Evolutionary conservation across 2,888 invertebrate genomes (phyloP), one percentile per base, ranked within the genome.

Genomic region (Dynastes hyllus): DNA sequence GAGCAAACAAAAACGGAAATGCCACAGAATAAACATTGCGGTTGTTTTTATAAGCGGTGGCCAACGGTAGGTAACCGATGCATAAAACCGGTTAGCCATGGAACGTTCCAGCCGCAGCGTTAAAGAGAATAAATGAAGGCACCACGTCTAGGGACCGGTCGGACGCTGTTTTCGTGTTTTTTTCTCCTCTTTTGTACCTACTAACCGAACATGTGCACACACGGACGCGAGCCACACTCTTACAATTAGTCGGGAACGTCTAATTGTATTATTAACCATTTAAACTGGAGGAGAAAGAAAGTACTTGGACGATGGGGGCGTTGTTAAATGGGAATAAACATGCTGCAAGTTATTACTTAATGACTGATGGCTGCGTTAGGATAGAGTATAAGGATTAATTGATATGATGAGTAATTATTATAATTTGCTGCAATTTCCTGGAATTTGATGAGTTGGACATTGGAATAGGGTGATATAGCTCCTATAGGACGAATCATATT

Each of bases 181-280:
- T 58, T n/a, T 27, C 8, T 58, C 55, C 55, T 55, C 16, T 58
- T 58, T 22, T 22, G 22, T 58, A 55, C n/a, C 22, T 58, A 55
- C n/a, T 55, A 55, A 16, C 55, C 55, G 55, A 45, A 45, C 45
- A 11, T 45, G 11, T 45, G 45, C 45, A 11, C 45, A 45, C 45
- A 45, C 45, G 9, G 45, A 11, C 45, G 11, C 45, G 45, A 45
- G 45, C 45, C 16, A 55, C n/a, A 55, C 55, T n/a, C 16, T 37
- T 37, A 37, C 32, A 37, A 37, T 37, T 37, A 8, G 22, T 58
- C 55, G 4, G 55, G 8, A 58, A 58, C 6, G 55, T 58, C 55
- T 67, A 67, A 67, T 67, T 67, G 45, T 16, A 67, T 67, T 67
- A 67, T 67, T 67, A 67, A 67, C 45, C 45, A 67, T 45, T 67